phyloP scores from a whole-genome alignment of 2,113 vertebrate genomes.

The Paramormyrops kingsleyae region DNA sequence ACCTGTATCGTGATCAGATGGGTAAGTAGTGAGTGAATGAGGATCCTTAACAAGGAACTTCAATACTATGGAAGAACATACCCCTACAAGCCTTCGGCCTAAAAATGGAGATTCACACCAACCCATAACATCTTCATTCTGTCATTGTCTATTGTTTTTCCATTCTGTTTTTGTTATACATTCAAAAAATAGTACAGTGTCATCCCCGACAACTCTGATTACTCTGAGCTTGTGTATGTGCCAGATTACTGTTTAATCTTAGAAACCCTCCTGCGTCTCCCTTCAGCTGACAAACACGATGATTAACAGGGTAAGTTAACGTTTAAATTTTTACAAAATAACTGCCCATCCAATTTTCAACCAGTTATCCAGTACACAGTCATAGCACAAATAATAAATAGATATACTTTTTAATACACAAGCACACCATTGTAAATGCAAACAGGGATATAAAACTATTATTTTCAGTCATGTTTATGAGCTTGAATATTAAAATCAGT shows the following conservation, averaged over 20 bases:
- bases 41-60: neutral
- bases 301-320: neutral
- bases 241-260: neutral
- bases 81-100: neutral
- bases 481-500: neutral
- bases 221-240: neutral
- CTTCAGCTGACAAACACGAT: neutral
- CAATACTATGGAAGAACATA: neutral
- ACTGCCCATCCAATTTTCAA: neutral
- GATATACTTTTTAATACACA: neutral
- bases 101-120: neutral
- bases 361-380: neutral
- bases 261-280: neutral
- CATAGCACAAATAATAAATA: neutral
- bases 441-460: neutral
- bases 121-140: neutral
- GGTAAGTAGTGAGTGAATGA: neutral
- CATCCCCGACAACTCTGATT: neutral
- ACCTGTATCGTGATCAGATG: neutral
- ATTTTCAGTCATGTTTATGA: neutral
- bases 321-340: neutral
- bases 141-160: neutral
- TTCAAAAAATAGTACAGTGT: neutral
- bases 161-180: neutral
- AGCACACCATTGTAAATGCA: neutral